Evolutionary conservation across 2,797 vertebrate species (phyloP).

Genomic region (Dendrocincla tyrannina): DNA sequence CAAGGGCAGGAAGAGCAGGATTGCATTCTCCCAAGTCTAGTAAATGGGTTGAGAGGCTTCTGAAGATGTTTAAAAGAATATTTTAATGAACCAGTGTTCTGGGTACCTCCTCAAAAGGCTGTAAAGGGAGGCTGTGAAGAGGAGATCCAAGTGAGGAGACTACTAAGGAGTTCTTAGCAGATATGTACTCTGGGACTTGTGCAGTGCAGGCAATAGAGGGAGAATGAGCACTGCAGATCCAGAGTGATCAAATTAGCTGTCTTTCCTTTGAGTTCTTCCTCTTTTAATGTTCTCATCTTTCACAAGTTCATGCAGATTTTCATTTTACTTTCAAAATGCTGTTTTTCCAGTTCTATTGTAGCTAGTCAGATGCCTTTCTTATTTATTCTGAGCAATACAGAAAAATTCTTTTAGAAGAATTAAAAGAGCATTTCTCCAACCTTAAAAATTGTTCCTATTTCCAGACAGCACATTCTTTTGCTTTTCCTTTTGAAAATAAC

Average conservation of each 20-base stretch:
- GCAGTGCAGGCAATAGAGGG: neutral
- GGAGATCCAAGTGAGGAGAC: neutral
- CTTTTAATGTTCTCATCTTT: neutral
- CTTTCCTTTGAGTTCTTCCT: neutral
- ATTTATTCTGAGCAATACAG: conserved; percentile 17
- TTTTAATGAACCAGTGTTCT: neutral
- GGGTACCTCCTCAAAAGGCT: neutral
- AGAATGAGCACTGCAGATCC: neutral
- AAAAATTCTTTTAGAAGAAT: neutral
- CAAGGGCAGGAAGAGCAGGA: neutral
- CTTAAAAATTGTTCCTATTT: neutral
- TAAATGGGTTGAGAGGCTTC: neutral
- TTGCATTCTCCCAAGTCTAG: neutral
- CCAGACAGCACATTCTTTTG: neutral
- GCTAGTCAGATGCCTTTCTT: neutral
- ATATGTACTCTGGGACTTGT: neutral
- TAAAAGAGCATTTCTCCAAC: neutral
- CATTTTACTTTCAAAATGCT: neutral
- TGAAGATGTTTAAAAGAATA: neutral
- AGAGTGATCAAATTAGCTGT: neutral
- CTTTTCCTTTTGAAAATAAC: neutral
- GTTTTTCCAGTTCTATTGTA: neutral
- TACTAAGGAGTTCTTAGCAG: neutral
- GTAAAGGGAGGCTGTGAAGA: neutral
- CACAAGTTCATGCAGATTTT: neutral